Evolutionary conservation across 2,113 vertebrate genomes (phyloP).

Genomic region (Charadrius vociferus): DNA sequence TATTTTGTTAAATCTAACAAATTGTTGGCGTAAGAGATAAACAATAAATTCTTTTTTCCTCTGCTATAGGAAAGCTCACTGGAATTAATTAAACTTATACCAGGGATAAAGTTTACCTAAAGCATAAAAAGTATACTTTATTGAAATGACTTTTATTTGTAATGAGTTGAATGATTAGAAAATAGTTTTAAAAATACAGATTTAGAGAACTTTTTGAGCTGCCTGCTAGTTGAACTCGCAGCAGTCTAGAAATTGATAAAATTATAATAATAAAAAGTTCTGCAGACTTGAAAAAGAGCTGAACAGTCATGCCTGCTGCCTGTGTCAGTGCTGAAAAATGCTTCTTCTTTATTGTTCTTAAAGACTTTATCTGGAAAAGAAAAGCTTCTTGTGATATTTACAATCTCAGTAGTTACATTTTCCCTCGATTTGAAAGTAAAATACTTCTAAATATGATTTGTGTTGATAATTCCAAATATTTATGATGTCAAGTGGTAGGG

Average conservation of each 20-base stretch:
- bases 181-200: background rate
- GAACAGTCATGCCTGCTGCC: background rate
- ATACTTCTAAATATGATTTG: background rate
- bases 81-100: background rate
- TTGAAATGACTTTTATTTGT: background rate
- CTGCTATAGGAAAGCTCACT: background rate
- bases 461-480: conserved; percentile 7
- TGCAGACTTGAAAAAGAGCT: background rate
- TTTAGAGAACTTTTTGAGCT: background rate
- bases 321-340: background rate
- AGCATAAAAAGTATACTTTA: background rate
- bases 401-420: background rate
- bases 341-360: background rate
- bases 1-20: background rate
- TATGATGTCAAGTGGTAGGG: background rate
- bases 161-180: background rate
- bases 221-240: background rate
- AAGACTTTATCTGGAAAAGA: background rate
- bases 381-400: background rate
- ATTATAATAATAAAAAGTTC: background rate
- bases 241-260: background rate
- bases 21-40: background rate
- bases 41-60: background rate
- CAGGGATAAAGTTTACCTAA: background rate
- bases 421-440: conserved; percentile 6